Percentiles rank a stretch among this genome's conserved stretches.
Evolutionary conservation across 2,888 invertebrate genomes (phyloP).

Genomic region (Heliconius cydno): DNA sequence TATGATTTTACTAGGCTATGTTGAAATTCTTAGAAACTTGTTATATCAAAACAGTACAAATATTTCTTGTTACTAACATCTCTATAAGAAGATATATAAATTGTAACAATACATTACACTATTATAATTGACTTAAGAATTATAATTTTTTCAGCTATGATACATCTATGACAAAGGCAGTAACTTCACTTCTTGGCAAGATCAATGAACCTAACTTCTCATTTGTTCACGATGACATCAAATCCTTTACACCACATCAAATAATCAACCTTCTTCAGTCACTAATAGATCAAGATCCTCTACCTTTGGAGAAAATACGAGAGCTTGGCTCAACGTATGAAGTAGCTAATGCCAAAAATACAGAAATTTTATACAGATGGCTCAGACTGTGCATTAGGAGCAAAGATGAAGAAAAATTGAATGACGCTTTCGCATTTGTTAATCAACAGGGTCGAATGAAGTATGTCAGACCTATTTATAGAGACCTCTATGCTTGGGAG

Average conservation of each 20-base stretch:
- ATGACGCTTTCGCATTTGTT: constrained; percentile 89
- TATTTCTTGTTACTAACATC: not conserved
- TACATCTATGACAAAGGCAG: constrained; percentile 84
- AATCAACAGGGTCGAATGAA: constrained; percentile 95
- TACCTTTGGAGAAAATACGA: constrained; percentile 83
- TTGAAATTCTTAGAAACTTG: not conserved
- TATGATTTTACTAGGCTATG: not conserved
- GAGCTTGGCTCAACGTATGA: constrained; percentile 86
- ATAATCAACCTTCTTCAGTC: constrained; percentile 86
- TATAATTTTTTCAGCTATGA: constrained; percentile 81
- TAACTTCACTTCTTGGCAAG: constrained; percentile 79
- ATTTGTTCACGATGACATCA: constrained; percentile 79
- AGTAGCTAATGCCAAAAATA: constrained; percentile 86
- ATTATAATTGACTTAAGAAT: not conserved
- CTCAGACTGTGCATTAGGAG: constrained; percentile 90
- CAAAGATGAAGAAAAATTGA: constrained; percentile 86
- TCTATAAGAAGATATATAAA: not conserved
- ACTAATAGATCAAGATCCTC: constrained; percentile 80
- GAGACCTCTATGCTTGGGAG: constrained; percentile 92
- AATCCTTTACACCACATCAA: constrained; percentile 84
- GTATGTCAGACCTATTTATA: constrained; percentile 93
- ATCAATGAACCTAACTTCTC: constrained; percentile 65
- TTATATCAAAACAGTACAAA: no score
- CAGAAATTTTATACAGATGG: constrained; percentile 92
- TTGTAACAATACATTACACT: not conserved